Conservation (phyloP, 1,140 invertebrate genomes). For the Drosophila navojoa region DNA sequence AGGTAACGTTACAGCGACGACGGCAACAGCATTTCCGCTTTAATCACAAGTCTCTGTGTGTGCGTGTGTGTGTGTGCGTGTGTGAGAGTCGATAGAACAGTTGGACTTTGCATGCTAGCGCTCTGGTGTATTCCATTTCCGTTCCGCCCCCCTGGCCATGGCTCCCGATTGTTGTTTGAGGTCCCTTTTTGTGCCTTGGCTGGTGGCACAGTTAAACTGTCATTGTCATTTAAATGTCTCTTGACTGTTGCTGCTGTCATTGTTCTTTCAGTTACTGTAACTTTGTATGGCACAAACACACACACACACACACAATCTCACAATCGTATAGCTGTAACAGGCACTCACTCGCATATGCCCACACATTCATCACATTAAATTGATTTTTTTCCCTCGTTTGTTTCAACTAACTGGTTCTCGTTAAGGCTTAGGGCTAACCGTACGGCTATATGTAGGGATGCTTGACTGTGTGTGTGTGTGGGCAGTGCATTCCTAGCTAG, state of each 20-base stretch:
- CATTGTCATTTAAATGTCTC: slow-evolving; percentile 81
- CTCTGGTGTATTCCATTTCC: slow-evolving; percentile 7
- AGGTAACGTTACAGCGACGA: slow-evolving; percentile 25
- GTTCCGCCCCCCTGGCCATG: neutral
- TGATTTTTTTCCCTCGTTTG: slow-evolving; percentile 41
- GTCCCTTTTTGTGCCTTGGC: slow-evolving; percentile 29
- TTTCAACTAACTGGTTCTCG: slow-evolving; percentile 28
- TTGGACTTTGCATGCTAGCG: slow-evolving; percentile 60
- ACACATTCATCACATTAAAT: slow-evolving; percentile 48
- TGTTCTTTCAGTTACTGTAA: slow-evolving; percentile 31
- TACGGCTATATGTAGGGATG: neutral
- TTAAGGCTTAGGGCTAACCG: slow-evolving; percentile 2
- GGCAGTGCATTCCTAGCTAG: slow-evolving; percentile 11
- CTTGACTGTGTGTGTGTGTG: neutral
- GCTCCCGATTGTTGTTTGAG: slow-evolving; percentile 32
- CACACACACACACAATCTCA: neutral
- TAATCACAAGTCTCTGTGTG: slow-evolving; percentile 12
- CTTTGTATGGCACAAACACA: slow-evolving; percentile 21
- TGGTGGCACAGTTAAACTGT: slow-evolving; percentile 66
- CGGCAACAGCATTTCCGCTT: slow-evolving; percentile 49
- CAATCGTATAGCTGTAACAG: no score
- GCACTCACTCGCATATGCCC: neutral
- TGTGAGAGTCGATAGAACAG: slow-evolving; percentile 65
- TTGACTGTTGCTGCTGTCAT: slow-evolving; percentile 68
- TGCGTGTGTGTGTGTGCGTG: slow-evolving; percentile 4